Evolutionary conservation across 37 sponge, comb jelly and placozoan genomes (phyloP).

Genomic region (Geodia barretti): DNA sequence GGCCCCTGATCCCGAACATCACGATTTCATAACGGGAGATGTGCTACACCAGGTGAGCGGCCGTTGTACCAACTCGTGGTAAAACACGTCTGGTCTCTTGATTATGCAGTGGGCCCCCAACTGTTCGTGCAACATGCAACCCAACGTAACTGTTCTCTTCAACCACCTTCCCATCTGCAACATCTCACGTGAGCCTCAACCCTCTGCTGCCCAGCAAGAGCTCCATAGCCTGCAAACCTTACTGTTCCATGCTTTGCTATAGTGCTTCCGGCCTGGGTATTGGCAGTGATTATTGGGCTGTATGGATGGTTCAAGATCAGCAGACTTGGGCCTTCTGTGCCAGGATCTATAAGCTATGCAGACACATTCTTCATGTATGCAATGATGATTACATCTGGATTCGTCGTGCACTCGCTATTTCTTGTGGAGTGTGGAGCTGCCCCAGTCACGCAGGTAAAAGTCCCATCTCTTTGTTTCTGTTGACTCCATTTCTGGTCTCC

Average conservation of each 20-base stretch:
- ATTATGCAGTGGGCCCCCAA: no score
- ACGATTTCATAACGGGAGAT: no score
- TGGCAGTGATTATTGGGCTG: conserved; percentile 49
- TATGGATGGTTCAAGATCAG: conserved; percentile 6
- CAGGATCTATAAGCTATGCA: conserved; percentile 43
- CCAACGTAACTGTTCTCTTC: conserved; percentile 8
- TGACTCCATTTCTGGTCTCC: background rate
- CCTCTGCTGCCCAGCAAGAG: background rate
- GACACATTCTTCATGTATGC: conserved; percentile 53
- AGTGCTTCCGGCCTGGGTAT: conserved; percentile 60
- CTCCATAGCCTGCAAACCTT: background rate
- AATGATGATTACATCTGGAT: conserved; percentile 63
- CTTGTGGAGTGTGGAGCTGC: conserved; percentile 56
- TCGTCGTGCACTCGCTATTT: conserved; percentile 50
- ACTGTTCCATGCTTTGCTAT: background rate
- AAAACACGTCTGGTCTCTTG: no score
- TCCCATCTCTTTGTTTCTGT: background rate
- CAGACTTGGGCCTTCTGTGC: conserved; percentile 3
- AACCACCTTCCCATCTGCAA: conserved; percentile 15
- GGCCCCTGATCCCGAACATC: no score
- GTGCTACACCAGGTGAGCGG: no score
- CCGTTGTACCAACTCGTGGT: no score
- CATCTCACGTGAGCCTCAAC: conserved; percentile 1
- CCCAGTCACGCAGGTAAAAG: background rate
- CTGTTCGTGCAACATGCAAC: conserved; percentile 33